A percentile compares a stretch with the other conserved stretches of the same genome.
Conservation (phyloP, 2,888 invertebrate genomes). For the Notodonta ziczac region DNA sequence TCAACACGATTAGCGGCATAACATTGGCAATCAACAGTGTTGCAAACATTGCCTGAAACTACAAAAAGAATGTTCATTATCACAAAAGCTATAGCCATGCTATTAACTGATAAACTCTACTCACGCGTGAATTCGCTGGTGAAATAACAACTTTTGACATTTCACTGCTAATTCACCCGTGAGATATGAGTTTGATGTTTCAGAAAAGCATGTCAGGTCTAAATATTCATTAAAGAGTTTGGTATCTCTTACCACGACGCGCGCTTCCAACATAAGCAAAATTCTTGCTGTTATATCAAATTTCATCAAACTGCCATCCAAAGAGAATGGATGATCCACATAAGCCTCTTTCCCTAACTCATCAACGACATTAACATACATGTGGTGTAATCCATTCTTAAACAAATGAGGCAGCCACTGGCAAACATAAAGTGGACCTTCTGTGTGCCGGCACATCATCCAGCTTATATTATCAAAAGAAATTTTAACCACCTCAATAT, state of each 20-base stretch:
- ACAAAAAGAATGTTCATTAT: conserved; percentile 36
- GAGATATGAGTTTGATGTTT: no score
- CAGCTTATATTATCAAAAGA: conserved; percentile 87
- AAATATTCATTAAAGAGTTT: neutral
- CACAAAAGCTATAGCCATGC: neutral
- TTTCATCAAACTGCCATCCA: conserved; percentile 88
- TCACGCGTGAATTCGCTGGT: no score
- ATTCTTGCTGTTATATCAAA: conserved; percentile 89
- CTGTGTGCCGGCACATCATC: conserved; percentile 84
- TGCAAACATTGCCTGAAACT: conserved; percentile 90
- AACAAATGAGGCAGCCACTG: conserved; percentile 90
- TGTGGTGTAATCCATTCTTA: conserved; percentile 86
- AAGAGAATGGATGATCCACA: conserved; percentile 89
- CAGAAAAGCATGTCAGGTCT: neutral
- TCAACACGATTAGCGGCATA: conserved; percentile 86
- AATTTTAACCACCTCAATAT: conserved; percentile 87
- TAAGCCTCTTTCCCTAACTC: conserved; percentile 80
- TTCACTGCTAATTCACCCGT: no score
- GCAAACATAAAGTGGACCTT: conserved; percentile 89
- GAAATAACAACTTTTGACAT: no score
- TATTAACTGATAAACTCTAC: no score
- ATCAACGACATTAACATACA: conserved; percentile 86
- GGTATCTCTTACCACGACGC: conserved; percentile 86
- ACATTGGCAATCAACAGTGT: conserved; percentile 85
- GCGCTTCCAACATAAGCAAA: conserved; percentile 91